Base-by-base conservation (phyloP, 2,888 invertebrate species). In the Pseudococcus jackbeardsleyi region DNA sequence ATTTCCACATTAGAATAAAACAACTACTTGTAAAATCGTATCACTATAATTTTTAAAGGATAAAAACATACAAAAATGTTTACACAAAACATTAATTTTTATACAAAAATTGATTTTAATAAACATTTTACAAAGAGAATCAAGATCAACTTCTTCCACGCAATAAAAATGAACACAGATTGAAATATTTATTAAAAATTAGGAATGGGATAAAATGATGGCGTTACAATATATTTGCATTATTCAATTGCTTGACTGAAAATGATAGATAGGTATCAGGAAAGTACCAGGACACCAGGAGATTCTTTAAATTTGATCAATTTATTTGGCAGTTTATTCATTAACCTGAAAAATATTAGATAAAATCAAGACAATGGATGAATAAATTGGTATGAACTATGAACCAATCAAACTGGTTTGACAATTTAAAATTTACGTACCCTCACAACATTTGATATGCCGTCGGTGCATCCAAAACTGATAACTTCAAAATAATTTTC, bases 371-470 rank as follows among this genome's bases (percentile, higher is more conserved):
- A 8, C 42, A 42, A 42, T 33, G 3, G 7, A 42, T 42, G 6
- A 42, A 42, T 42, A 8, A 42, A 5, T 42, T 2, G 26, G 26
- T 9, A 42, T 42, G 0, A 42, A 42, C 7, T 15, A 15, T 12
- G n/a, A n/a, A n/a, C n/a, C 15, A 11, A 15, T 50, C 50, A 12
- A 50, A 12, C 11, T 4, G 11, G 4, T 12, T 12, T 12, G 50
- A 15, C 15, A 15, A 50, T 50, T 4, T 15, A 50, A 12, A 50
- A 50, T 50, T 4, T 50, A 50, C 50, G 2, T 54, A 54, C 54
- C 54, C 54, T 54, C n/a, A 54, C 54, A 54, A 54, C 54, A n/a
- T 54, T 54, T n/a, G 54, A 54, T 54, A 54, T n/a, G n/a, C 54
- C 54, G n/a, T 54, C 54, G n/a, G 0, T 54, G 6, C 54, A 54